Evolutionary conservation across 2,113 vertebrate genomes (phyloP).

Genomic region (Asarcornis scutulata): DNA sequence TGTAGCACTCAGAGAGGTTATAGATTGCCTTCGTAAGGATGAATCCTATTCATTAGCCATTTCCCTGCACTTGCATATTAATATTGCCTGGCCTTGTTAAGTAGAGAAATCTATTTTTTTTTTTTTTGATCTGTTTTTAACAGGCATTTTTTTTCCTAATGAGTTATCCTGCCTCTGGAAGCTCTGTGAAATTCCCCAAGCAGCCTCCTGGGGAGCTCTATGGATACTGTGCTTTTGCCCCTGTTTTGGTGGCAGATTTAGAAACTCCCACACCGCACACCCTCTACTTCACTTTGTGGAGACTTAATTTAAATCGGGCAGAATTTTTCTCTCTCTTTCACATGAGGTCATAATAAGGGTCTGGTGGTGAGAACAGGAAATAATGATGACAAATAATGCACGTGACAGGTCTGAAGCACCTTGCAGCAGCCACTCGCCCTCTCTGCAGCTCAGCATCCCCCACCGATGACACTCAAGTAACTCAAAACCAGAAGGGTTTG

Average conservation of each 20-base stretch:
- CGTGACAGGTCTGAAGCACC: not conserved
- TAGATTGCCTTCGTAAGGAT: not conserved
- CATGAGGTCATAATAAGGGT: not conserved
- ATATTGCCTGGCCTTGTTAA: slow-evolving; percentile 28
- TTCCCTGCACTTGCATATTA: slow-evolving; percentile 10
- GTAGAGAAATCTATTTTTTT: slow-evolving; percentile 15
- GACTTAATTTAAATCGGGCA: not conserved
- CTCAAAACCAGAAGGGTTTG: not conserved
- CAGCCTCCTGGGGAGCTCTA: not conserved
- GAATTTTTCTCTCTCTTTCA: not conserved
- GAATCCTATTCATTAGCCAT: not conserved
- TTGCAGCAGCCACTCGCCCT: not conserved
- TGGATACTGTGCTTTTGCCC: no score
- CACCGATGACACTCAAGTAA: not conserved
- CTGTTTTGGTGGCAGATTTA: not conserved
- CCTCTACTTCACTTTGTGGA: not conserved
- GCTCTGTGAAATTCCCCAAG: not conserved
- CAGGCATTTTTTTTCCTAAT: not conserved
- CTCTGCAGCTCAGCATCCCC: not conserved
- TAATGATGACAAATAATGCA: not conserved
- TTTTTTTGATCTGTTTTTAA: not conserved
- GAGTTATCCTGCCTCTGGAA: not conserved
- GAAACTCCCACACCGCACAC: not conserved
- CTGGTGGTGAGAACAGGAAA: not conserved
- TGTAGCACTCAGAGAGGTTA: slow-evolving; percentile 2